phyloP scores from a whole-genome alignment of 2,113 vertebrate species.

The Ophthalmolycus amberensis region DNA sequence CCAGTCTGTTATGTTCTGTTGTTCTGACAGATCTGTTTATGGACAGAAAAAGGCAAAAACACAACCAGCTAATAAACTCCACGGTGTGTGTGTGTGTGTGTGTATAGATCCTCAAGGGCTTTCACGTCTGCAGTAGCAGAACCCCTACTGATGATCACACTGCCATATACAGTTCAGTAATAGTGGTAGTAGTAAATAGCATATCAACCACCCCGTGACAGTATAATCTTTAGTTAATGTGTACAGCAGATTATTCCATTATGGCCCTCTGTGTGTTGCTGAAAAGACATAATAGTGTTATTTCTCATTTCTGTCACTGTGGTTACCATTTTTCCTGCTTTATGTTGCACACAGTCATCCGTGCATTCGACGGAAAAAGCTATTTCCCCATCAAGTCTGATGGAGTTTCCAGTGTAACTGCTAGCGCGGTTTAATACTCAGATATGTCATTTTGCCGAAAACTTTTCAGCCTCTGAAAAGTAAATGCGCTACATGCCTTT shows the following conservation, averaged over 20 bases:
- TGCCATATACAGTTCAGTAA: constrained; percentile 51
- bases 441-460: constrained; percentile 53
- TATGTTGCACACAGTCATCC: constrained; percentile 36
- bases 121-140: constrained; percentile 32
- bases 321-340: constrained; percentile 43
- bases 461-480: constrained; percentile 38
- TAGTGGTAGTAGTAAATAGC: constrained; percentile 65
- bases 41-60: constrained; percentile 73
- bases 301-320: constrained; percentile 74
- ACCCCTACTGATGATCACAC: constrained; percentile 47
- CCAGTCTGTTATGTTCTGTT: constrained; percentile 82
- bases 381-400: constrained; percentile 59
- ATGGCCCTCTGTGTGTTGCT: constrained; percentile 62
- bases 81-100: neutral
- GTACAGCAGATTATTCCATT: constrained; percentile 77
- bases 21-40: constrained; percentile 85
- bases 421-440: constrained; percentile 47
- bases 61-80: constrained; percentile 66
- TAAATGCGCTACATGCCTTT: constrained; percentile 35
- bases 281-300: constrained; percentile 66
- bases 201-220: constrained; percentile 71
- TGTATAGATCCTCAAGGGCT: constrained; percentile 40
- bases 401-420: constrained; percentile 53
- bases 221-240: constrained; percentile 76
- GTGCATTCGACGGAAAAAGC: constrained; percentile 61